phyloP scores from a whole-genome alignment of 2,113 vertebrate species.

The Pelmatolapia mariae region DNA sequence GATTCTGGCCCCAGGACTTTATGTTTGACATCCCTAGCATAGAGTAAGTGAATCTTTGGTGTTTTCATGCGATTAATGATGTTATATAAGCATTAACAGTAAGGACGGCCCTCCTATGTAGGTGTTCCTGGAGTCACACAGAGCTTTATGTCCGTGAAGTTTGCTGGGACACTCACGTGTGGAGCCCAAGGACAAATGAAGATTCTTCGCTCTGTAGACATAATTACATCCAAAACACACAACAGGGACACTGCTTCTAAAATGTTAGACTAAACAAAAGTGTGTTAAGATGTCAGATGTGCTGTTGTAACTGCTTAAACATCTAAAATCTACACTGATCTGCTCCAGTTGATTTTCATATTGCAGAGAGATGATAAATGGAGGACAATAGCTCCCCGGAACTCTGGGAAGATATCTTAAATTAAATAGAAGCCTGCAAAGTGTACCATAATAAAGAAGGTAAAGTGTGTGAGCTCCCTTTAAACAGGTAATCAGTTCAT shows the following conservation, averaged over 20 bases:
- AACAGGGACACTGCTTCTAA: neutral
- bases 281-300: neutral
- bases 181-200: neutral
- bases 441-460: neutral
- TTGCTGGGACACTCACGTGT: neutral
- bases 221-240: neutral
- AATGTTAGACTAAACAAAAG: neutral
- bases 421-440: neutral
- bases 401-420: neutral
- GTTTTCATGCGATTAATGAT: neutral
- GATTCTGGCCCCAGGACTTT: neutral
- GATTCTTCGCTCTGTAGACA: neutral
- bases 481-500: neutral
- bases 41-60: neutral
- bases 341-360: neutral
- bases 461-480: neutral
- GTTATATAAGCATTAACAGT: neutral
- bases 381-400: neutral
- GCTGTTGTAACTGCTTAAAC: neutral
- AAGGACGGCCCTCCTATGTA: neutral
- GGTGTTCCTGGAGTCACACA: neutral
- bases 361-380: neutral
- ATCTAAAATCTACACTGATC: neutral
- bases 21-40: neutral
- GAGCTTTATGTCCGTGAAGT: neutral